These are phyloP conservation scores for Mormyrus hasselquistii DNA, from an alignment of 2,797 vertebrate species.

Conservation along the genomic window DNA sequence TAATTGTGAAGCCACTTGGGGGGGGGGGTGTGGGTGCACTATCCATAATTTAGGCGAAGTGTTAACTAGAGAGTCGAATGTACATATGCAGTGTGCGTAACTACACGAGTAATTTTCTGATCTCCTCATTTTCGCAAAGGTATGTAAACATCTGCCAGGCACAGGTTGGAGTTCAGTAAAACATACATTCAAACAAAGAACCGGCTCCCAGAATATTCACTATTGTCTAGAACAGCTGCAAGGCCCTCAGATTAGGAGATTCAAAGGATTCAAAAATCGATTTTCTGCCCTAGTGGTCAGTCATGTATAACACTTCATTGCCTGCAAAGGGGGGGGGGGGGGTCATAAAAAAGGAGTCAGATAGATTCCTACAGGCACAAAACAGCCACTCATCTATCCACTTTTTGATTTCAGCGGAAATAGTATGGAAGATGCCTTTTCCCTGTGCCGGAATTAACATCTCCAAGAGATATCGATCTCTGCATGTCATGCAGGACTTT, in stretches of 20 bases:
- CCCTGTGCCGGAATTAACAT: slow-evolving; percentile 17
- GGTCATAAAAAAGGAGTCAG: slow-evolving; percentile 27
- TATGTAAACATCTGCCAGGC: slow-evolving; percentile 19
- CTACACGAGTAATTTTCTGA: not conserved
- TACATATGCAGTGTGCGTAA: not conserved
- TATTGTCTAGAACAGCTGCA: slow-evolving; percentile 28
- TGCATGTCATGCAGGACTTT: not conserved
- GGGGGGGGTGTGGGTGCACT: not conserved
- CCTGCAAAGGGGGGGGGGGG: slow-evolving; percentile 26
- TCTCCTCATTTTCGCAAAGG: not conserved
- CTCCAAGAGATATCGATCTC: not conserved
- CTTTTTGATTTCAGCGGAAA: slow-evolving; percentile 21
- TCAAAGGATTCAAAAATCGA: slow-evolving; percentile 37
- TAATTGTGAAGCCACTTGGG: slow-evolving; percentile 1
- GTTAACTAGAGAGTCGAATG: not conserved
- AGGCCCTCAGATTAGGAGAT: slow-evolving; percentile 28
- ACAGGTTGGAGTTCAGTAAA: slow-evolving; percentile 26
- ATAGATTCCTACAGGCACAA: slow-evolving; percentile 27
- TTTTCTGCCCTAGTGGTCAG: slow-evolving; percentile 33
- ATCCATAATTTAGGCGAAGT: not conserved
- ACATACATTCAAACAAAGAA: not conserved
- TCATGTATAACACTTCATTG: slow-evolving; percentile 14
- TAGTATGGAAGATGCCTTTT: slow-evolving; percentile 17
- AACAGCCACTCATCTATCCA: not conserved
- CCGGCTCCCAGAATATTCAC: not conserved